These are phyloP conservation scores for Aspiorhynchus laticeps DNA, from an alignment of 2,113 vertebrate genomes.

Conservation along the genomic window DNA sequence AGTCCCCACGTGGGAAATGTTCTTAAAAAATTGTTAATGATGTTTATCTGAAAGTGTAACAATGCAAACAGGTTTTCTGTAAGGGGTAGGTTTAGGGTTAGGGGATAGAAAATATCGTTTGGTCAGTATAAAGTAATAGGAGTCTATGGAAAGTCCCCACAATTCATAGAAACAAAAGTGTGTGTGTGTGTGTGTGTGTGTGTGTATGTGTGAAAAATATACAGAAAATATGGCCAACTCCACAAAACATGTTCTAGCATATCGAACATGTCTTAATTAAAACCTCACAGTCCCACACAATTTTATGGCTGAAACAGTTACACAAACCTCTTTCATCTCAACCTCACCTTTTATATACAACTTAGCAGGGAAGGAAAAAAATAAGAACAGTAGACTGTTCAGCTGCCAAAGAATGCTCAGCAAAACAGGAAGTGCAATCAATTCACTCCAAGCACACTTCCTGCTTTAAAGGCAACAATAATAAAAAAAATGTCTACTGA, in stretches of 20 bases:
- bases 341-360: conserved; percentile 62
- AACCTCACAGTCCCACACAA: not conserved
- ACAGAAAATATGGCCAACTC: not conserved
- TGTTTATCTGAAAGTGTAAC: too few species aligned
- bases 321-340: conserved; percentile 39
- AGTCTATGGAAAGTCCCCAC: not conserved
- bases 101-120: not conserved
- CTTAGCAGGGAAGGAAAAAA: conserved; percentile 58
- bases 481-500: not conserved
- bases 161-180: not conserved
- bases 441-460: conserved; percentile 61
- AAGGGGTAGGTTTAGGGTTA: too few species aligned
- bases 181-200: not conserved
- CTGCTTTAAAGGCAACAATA: conserved; percentile 45
- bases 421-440: conserved; percentile 72
- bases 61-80: too few species aligned
- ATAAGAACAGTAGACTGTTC: conserved; percentile 30
- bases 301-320: conserved; percentile 26
- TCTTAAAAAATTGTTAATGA: too few species aligned
- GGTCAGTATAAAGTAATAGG: not conserved
- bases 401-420: conserved; percentile 51
- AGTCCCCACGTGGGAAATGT: too few species aligned
- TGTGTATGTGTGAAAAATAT: not conserved
- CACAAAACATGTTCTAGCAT: not conserved
- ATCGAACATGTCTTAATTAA: conserved; percentile 26